phyloP scores from a whole-genome alignment of 2,797 vertebrate species.

The Cynodonichthys magdalenae region DNA sequence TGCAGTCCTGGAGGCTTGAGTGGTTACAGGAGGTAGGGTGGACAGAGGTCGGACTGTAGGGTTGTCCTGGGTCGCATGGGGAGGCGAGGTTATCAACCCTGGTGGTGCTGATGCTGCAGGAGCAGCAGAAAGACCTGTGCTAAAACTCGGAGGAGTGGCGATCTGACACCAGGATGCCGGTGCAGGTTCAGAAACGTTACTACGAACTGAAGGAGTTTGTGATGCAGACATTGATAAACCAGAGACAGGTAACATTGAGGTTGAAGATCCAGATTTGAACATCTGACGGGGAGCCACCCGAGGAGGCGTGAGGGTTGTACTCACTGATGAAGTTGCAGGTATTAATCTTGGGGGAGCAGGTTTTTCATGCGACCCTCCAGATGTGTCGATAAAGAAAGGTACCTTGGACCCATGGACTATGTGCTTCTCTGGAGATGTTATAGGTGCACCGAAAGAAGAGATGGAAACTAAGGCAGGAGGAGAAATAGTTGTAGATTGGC shows the following conservation, averaged over 20 bases:
- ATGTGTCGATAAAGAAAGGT: conserved; percentile 36
- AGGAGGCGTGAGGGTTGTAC: conserved; percentile 30
- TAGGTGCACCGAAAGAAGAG: conserved; percentile 51
- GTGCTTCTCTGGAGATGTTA: conserved; percentile 57
- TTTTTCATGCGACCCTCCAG: conserved; percentile 40
- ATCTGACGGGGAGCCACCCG: conserved; percentile 31
- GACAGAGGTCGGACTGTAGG: conserved; percentile 63
- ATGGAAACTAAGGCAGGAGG: conserved; percentile 32
- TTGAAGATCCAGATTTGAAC: conserved; percentile 35
- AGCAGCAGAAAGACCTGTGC: conserved; percentile 41
- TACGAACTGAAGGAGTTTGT: conserved; percentile 14
- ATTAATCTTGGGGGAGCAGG: conserved; percentile 44
- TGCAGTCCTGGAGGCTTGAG: conserved; percentile 76
- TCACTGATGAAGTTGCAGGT: conserved; percentile 25
- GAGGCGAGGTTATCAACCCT: conserved; percentile 30
- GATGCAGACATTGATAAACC: conserved; percentile 32
- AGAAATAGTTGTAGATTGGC: conserved; percentile 30
- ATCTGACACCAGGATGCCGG: conserved; percentile 35
- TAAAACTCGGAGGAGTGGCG: conserved; percentile 43
- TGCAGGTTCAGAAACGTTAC: conserved; percentile 42
- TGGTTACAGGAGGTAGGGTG: conserved; percentile 77
- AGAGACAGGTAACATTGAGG: conserved; percentile 28
- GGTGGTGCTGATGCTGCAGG: conserved; percentile 44
- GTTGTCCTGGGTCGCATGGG: conserved; percentile 47
- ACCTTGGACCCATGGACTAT: conserved; percentile 59